phyloP scores from a whole-genome alignment of 2,797 vertebrate genomes.

The Cirrhinus mrigala region DNA sequence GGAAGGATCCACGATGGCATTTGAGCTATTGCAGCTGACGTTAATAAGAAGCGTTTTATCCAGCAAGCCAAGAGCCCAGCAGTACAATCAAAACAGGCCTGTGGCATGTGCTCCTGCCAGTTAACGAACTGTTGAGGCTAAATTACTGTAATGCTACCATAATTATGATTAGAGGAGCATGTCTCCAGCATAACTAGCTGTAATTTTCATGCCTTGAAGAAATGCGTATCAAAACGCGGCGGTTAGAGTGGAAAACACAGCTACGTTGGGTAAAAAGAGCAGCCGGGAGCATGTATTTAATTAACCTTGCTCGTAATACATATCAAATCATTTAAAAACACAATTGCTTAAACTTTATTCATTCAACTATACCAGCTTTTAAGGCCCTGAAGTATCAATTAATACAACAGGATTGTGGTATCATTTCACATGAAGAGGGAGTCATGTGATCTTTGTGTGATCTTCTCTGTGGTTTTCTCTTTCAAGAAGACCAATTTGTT shows the following conservation, averaged over 20 bases:
- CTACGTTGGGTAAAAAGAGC: neutral
- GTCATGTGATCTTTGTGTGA: constrained; percentile 10
- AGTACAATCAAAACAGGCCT: constrained; percentile 67
- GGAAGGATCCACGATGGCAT: constrained; percentile 33
- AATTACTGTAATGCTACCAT: constrained; percentile 54
- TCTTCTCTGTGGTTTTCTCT: constrained; percentile 35
- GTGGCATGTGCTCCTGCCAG: constrained; percentile 59
- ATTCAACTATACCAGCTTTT: neutral
- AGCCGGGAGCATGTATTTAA: constrained; percentile 17
- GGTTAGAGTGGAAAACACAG: constrained; percentile 22
- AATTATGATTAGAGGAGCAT: constrained; percentile 52
- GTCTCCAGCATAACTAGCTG: constrained; percentile 37
- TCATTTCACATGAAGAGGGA: constrained; percentile 4
- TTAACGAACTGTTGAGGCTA: constrained; percentile 36
- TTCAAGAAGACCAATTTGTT: constrained; percentile 24
- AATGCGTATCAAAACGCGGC: constrained; percentile 30
- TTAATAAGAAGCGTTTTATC: constrained; percentile 31
- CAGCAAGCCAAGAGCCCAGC: constrained; percentile 26
- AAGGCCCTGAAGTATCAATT: constrained; percentile 11
- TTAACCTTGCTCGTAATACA: constrained; percentile 6
- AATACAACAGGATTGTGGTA: neutral
- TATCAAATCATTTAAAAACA: constrained; percentile 6
- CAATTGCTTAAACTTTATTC: neutral
- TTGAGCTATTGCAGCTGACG: constrained; percentile 39
- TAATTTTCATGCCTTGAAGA: constrained; percentile 54